Conservation (phyloP, 2,888 invertebrate genomes). For the Melinopterus prodromus region DNA sequence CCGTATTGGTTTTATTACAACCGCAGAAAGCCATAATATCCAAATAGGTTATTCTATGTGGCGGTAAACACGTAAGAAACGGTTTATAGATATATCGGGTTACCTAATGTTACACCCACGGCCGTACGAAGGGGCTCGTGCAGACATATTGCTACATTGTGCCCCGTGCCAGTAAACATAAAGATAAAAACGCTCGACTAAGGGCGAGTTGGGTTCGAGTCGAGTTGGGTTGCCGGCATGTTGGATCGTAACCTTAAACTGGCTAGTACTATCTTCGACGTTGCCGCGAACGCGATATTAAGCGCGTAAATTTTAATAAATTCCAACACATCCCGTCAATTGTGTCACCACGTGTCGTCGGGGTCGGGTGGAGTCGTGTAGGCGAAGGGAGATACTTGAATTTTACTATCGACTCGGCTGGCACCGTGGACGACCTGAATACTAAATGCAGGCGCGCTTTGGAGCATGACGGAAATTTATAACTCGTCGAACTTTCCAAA, state of each 20-base stretch:
- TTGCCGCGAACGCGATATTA: background rate
- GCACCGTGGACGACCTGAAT: background rate
- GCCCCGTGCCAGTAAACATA: background rate
- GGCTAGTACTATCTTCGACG: background rate
- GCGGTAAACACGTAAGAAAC: background rate
- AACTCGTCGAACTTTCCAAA: background rate
- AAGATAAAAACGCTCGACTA: background rate
- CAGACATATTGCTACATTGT: constrained; percentile 4
- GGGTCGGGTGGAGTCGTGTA: background rate
- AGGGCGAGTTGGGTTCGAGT: no score
- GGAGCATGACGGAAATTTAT: background rate
- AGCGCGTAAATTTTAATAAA: constrained; percentile 4
- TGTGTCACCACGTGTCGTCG: constrained; percentile 4
- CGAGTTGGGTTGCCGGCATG: background rate
- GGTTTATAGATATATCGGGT: constrained; percentile 4
- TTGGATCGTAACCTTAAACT: background rate
- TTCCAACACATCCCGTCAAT: constrained; percentile 4
- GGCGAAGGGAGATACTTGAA: background rate
- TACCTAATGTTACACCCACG: background rate
- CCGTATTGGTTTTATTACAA: background rate
- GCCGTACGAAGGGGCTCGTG: background rate
- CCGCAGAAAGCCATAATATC: background rate
- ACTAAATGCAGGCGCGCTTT: background rate
- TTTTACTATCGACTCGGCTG: background rate
- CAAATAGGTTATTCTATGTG: background rate